Conservation (phyloP, 2,113 vertebrate genomes). For the Poicephalus meyeri region DNA sequence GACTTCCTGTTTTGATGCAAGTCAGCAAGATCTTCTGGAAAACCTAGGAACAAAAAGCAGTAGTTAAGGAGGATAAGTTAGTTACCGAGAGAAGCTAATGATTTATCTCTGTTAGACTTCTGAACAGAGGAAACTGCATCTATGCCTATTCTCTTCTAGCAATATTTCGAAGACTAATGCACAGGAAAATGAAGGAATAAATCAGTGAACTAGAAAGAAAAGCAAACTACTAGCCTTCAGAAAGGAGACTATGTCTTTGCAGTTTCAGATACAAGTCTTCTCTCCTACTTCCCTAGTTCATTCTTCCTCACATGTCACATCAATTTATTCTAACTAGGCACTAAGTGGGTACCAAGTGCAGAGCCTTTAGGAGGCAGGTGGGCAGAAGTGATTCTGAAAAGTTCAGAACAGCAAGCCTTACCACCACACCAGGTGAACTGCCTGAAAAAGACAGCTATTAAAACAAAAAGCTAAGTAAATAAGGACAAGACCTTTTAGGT, state of each 20-base stretch:
- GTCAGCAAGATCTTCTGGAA: conserved; percentile 44
- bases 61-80: neutral
- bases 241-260: neutral
- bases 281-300: neutral
- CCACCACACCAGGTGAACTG: neutral
- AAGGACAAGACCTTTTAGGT: neutral
- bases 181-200: neutral
- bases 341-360: accelerated
- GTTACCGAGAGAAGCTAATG: conserved; percentile 5
- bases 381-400: neutral
- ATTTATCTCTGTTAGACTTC: neutral
- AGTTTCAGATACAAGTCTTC: neutral
- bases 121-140: neutral
- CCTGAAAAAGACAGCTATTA: neutral
- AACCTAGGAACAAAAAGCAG: conserved; percentile 33
- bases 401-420: neutral
- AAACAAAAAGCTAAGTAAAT: neutral
- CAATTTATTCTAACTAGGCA: neutral
- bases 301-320: neutral
- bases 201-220: neutral
- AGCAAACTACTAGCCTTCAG: neutral
- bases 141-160: neutral
- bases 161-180: neutral
- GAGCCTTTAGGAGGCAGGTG: neutral
- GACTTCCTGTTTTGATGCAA: conserved; percentile 48